Evolutionary conservation across 2,888 invertebrate genomes (phyloP).

Genomic region (Bibio marci): DNA sequence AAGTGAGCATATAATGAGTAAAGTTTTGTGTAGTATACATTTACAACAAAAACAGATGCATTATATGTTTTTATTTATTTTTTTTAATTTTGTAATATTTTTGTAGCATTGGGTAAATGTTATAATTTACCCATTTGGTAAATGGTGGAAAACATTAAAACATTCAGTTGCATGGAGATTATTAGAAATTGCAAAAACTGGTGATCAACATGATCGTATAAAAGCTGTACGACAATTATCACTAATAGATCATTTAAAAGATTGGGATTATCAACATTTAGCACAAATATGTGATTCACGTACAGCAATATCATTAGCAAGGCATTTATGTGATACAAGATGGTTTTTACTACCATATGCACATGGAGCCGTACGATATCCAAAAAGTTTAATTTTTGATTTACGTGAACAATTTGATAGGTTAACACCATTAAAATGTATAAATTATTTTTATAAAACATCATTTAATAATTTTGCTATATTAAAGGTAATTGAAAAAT

Average conservation of each 20-base stretch:
- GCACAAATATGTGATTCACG: constrained; percentile 63
- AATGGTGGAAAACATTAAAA: constrained; percentile 45
- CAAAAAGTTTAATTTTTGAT: constrained; percentile 22
- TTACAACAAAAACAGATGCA: too few relatives aligned
- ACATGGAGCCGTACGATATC: constrained; percentile 27
- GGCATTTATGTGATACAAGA: constrained; percentile 51
- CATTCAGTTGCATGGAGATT: constrained; percentile 48
- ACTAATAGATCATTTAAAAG: constrained; percentile 44
- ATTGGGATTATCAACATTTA: constrained; percentile 52
- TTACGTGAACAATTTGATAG: constrained; percentile 19
- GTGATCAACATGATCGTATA: constrained; percentile 40
- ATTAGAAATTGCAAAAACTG: constrained; percentile 45
- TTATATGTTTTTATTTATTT: background rate
- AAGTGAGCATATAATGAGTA: background rate
- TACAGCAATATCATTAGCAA: constrained; percentile 62
- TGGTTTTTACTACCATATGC: constrained; percentile 59
- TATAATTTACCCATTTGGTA: constrained; percentile 27
- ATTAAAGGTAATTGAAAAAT: background rate
- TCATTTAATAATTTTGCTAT: constrained; percentile 2
- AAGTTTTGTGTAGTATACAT: too few relatives aligned
- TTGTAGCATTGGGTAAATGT: constrained; percentile 26
- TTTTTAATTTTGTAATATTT: background rate
- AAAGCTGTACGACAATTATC: constrained; percentile 48
- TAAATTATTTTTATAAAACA: constrained; percentile 24
- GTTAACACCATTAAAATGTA: constrained; percentile 20